These are phyloP conservation scores for Xiphydria camelus DNA, from an alignment of 2,888 invertebrate species.

Conservation along the genomic window DNA sequence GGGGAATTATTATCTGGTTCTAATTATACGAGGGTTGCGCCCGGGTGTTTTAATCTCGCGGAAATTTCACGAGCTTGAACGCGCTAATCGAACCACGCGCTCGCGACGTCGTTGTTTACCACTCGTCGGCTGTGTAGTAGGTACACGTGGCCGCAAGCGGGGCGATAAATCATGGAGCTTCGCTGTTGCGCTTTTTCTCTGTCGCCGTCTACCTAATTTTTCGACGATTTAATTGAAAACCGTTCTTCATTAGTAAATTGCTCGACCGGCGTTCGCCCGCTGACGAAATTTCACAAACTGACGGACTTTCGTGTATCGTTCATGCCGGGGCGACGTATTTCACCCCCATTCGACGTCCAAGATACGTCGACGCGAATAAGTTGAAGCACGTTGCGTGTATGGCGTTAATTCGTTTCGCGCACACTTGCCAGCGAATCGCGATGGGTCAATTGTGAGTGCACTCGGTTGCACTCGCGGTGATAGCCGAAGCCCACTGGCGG, in stretches of 20 bases:
- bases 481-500: too few relatives aligned
- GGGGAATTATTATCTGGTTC: neutral
- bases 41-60: neutral
- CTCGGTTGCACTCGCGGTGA: too few relatives aligned
- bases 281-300: neutral
- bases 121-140: too few relatives aligned
- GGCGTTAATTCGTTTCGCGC: conserved; percentile 51
- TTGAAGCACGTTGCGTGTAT: conserved; percentile 50
- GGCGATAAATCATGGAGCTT: conserved; percentile 1
- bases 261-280: conserved; percentile 6
- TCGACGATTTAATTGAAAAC: conserved; percentile 32
- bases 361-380: conserved; percentile 37
- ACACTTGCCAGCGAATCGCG: conserved; percentile 44
- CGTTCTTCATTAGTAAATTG: conserved; percentile 49
- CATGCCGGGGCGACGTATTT: conserved; percentile 42
- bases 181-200: too few relatives aligned
- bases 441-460: conserved; percentile 40
- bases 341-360: conserved; percentile 22
- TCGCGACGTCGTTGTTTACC: too few relatives aligned
- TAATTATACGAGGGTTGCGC: conserved; percentile 15
- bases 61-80: too few relatives aligned
- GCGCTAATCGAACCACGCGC: too few relatives aligned
- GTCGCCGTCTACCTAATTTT: too few relatives aligned
- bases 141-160: too few relatives aligned
- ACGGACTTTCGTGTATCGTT: conserved; percentile 29